Conservation (phyloP, 2,888 invertebrate species). For the Pseudococcus longispinus region DNA sequence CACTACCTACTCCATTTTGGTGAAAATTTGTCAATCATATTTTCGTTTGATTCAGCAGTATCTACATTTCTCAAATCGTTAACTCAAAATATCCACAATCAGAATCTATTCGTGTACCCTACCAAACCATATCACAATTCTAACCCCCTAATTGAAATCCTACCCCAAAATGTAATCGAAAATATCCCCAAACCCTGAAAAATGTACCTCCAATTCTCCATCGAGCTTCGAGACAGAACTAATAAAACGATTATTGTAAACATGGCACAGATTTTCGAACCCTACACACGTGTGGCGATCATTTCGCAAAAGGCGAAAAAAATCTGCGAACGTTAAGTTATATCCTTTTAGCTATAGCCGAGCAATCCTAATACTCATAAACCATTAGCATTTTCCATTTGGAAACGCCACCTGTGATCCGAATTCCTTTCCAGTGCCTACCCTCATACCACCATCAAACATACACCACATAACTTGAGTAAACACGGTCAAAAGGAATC, state of each 20-base stretch:
- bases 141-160: too few species aligned
- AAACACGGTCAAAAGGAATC: background rate
- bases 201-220: background rate
- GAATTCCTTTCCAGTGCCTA: background rate
- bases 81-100: too few species aligned
- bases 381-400: constrained; percentile 11
- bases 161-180: too few species aligned
- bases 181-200: too few species aligned
- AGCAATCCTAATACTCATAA: background rate
- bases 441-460: constrained; percentile 10
- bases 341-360: background rate
- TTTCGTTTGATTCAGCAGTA: too few species aligned
- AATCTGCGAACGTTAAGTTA: constrained; percentile 1
- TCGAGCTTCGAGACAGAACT: background rate
- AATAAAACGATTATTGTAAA: background rate
- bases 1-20: too few species aligned
- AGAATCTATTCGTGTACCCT: too few species aligned
- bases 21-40: too few species aligned
- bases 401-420: constrained; percentile 33
- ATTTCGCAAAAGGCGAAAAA: background rate
- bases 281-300: background rate
- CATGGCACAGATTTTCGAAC: background rate
- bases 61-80: too few species aligned
- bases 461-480: background rate
- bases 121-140: too few species aligned